Evolutionary conservation across 2,888 invertebrate genomes (phyloP).

Genomic region (Drosophila trichaetosa): DNA sequence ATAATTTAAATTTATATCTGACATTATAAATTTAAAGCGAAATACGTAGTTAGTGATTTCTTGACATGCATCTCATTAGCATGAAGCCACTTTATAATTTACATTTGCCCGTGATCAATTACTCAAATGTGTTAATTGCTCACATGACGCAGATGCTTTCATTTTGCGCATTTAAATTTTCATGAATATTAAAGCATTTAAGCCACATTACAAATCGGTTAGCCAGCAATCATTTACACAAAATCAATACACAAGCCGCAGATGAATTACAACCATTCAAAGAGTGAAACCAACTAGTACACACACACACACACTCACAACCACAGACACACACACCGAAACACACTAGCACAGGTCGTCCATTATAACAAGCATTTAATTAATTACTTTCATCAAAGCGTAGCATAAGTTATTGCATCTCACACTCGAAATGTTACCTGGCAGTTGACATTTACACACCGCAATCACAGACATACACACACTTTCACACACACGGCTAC

Average conservation of each 20-base stretch:
- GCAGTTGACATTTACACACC: slow-evolving; percentile 45
- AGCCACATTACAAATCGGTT: slow-evolving; percentile 21
- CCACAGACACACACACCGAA: background rate
- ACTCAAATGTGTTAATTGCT: slow-evolving; percentile 12
- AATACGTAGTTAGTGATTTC: slow-evolving; percentile 4
- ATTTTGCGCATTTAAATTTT: slow-evolving; percentile 24
- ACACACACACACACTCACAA: slow-evolving; percentile 3
- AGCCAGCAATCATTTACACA: slow-evolving; percentile 33
- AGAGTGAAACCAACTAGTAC: background rate
- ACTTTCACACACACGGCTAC: background rate
- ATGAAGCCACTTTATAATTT: background rate
- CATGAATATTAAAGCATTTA: slow-evolving; percentile 17
- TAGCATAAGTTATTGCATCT: slow-evolving; percentile 34
- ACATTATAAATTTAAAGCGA: background rate
- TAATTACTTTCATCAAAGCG: slow-evolving; percentile 66
- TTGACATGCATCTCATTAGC: background rate
- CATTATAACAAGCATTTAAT: slow-evolving; percentile 67
- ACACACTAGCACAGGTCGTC: slow-evolving; percentile 16
- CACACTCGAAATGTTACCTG: slow-evolving; percentile 22
- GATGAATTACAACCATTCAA: slow-evolving; percentile 22
- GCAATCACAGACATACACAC: slow-evolving; percentile 4
- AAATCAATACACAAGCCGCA: slow-evolving; percentile 66
- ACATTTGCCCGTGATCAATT: background rate
- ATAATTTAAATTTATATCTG: slow-evolving; percentile 15
- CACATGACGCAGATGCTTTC: slow-evolving; percentile 1